A percentile compares a stretch with the other conserved stretches of the same genome.
Conservation (phyloP, 2,113 vertebrate species). For the Leucoraja erinaceus region DNA sequence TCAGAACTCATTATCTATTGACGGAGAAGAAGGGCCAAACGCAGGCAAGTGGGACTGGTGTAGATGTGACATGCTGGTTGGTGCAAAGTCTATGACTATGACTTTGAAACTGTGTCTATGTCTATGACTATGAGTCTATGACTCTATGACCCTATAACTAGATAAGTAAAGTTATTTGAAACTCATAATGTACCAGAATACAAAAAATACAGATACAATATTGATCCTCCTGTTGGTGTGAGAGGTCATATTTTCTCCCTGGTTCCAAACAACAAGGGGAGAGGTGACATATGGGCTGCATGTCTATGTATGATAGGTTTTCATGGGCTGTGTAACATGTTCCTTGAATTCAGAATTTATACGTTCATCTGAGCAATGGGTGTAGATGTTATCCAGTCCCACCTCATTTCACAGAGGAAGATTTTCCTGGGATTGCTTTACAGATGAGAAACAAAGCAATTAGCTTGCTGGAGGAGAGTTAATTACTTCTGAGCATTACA, state of each 20-base stretch:
- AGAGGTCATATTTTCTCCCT: neutral
- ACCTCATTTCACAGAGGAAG: neutral
- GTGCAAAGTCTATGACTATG: no score
- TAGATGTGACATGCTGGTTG: no score
- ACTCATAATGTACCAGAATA: neutral
- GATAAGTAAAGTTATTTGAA: neutral
- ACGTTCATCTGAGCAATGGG: no score
- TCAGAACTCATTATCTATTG: neutral
- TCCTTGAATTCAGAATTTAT: no score
- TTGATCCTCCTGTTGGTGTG: neutral
- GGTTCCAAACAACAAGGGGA: neutral
- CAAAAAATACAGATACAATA: neutral
- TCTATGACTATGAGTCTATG: no score
- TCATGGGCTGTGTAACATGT: no score
- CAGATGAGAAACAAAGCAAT: neutral
- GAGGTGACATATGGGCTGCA: neutral
- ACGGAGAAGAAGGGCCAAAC: neutral
- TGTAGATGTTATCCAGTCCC: neutral
- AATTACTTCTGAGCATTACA: neutral
- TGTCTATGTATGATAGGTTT: neutral
- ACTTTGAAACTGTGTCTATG: no score
- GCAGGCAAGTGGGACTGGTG: no score
- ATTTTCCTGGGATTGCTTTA: neutral
- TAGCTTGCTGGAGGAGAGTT: neutral
- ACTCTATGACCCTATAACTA: neutral